Conservation (phyloP, 2,888 invertebrate species). For the Metacarcinus magister region DNA sequence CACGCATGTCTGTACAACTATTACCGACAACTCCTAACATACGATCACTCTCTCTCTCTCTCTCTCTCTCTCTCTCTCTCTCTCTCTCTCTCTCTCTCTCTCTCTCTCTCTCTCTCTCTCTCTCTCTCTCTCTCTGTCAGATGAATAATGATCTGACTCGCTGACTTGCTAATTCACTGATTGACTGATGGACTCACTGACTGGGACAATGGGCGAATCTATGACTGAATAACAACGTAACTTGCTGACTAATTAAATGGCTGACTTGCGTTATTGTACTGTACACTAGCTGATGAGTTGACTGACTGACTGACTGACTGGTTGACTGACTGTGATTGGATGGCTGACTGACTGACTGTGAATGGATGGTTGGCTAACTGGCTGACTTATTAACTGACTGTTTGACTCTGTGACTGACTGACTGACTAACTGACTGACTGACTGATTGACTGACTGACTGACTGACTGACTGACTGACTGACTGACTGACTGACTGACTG, state of each 20-base stretch:
- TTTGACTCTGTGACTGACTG: background rate
- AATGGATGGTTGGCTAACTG: background rate
- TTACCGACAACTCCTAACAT: too few species aligned
- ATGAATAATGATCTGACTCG: background rate
- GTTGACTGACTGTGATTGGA: constrained; percentile 12
- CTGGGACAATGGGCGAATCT: background rate
- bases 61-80: too few species aligned
- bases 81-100: too few species aligned
- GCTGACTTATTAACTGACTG: background rate
- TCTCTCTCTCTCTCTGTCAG: background rate
- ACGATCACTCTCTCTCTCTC: too few species aligned
- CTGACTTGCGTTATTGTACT: background rate
- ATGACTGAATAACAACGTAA: background rate
- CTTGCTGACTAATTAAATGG: constrained; percentile 9
- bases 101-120: background rate
- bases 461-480: too few species aligned
- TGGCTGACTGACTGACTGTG: background rate
- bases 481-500: too few species aligned
- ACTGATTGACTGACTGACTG: background rate
- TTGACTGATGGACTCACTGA: background rate
- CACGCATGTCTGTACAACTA: too few species aligned
- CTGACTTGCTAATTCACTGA: background rate
- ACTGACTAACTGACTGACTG: background rate
- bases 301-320: constrained; percentile 2
- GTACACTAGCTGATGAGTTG: background rate